Conservation (phyloP, 2,888 invertebrate genomes). For the Drosophila multiciliata region DNA sequence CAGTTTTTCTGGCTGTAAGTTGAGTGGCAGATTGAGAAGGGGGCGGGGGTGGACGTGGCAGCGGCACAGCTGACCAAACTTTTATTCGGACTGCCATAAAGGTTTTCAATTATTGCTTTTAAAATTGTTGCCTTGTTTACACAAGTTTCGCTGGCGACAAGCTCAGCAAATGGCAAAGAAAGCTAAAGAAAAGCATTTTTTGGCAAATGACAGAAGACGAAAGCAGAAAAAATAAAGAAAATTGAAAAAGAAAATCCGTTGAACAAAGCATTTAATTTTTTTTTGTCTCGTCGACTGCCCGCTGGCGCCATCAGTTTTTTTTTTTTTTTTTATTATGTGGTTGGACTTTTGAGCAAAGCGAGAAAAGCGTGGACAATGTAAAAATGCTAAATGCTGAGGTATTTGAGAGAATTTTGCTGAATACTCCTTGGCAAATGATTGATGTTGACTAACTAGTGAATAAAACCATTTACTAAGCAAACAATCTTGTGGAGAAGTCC, state of each 20-base stretch:
- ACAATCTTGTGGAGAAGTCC: neutral
- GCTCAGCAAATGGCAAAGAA: conserved; percentile 15
- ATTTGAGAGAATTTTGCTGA: neutral
- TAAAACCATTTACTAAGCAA: neutral
- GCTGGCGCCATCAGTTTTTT: conserved; percentile 34
- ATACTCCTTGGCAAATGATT: conserved; percentile 24
- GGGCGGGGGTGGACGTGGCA: conserved; percentile 39
- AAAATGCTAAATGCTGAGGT: neutral
- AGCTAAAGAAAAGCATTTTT: conserved; percentile 21
- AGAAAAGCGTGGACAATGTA: neutral
- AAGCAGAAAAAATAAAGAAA: conserved; percentile 14
- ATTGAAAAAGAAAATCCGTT: conserved; percentile 22
- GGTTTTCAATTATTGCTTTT: conserved; percentile 73
- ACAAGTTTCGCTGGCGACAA: conserved; percentile 61
- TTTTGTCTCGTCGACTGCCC: conserved; percentile 36
- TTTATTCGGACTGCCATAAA: conserved; percentile 63
- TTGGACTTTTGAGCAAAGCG: conserved; percentile 8
- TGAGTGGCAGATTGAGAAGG: neutral
- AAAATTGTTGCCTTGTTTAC: conserved; percentile 70
- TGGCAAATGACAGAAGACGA: conserved; percentile 37
- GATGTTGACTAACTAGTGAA: conserved; percentile 30
- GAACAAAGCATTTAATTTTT: conserved; percentile 68
- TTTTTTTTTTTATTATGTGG: neutral
- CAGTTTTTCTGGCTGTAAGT: conserved; percentile 27
- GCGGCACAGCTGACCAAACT: conserved; percentile 57